A percentile compares a stretch with the other conserved stretches of the same genome.
Conservation (phyloP, 92 coral and sea anemone species). For the Heteractis magnifica region DNA sequence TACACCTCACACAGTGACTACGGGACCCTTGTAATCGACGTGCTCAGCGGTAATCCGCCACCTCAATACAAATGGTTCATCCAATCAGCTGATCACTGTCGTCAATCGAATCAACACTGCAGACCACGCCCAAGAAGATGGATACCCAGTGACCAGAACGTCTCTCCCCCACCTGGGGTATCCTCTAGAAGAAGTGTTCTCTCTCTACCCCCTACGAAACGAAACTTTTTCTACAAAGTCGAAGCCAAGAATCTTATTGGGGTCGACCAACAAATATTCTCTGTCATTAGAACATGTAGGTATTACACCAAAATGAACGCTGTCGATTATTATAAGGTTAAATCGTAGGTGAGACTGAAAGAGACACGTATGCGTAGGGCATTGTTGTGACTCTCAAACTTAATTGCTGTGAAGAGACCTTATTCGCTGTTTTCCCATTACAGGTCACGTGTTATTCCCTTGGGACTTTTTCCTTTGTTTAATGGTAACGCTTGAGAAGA, state of each 20-base stretch:
- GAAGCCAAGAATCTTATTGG: conserved; percentile 69
- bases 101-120: conserved; percentile 37
- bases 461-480: too few species aligned
- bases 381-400: not conserved
- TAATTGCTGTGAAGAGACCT: too few species aligned
- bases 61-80: conserved; percentile 75
- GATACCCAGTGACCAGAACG: conserved; percentile 58
- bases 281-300: conserved; percentile 58
- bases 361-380: not conserved
- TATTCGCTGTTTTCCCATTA: too few species aligned
- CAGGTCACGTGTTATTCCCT: too few species aligned
- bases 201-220: conserved; percentile 58
- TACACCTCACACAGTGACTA: conserved; percentile 3
- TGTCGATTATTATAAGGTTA: too few species aligned
- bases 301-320: not conserved
- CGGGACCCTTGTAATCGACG: conserved; percentile 55
- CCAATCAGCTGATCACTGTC: conserved; percentile 61
- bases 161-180: conserved; percentile 56
- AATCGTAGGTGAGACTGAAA: too few species aligned
- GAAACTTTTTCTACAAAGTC: conserved; percentile 67
- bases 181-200: conserved; percentile 51
- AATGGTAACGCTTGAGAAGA: too few species aligned
- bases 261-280: conserved; percentile 56
- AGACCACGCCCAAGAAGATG: conserved; percentile 62
- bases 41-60: conserved; percentile 66